Evolutionary conservation across 2,113 vertebrate species (phyloP).

Genomic region (Solea solea): DNA sequence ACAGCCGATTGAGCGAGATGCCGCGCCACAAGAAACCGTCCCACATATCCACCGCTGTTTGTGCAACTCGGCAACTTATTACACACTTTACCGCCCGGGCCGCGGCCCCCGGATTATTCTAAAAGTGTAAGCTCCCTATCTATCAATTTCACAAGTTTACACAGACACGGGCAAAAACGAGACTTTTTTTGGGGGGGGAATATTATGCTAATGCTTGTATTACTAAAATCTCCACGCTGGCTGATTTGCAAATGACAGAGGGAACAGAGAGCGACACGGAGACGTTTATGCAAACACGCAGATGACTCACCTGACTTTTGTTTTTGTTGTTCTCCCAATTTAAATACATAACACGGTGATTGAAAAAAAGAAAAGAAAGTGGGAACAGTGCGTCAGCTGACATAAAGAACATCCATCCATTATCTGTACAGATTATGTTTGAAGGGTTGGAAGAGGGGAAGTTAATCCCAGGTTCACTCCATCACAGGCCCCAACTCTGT

Average conservation of each 20-base stretch:
- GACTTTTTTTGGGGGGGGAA: not conserved
- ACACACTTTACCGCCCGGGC: not conserved
- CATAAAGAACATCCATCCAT: too few species aligned
- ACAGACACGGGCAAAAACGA: not conserved
- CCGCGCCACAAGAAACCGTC: not conserved
- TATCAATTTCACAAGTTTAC: not conserved
- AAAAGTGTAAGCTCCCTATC: not conserved
- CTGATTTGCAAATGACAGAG: not conserved
- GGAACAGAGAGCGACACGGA: not conserved
- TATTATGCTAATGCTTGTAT: not conserved
- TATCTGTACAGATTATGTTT: too few species aligned
- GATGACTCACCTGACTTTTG: not conserved
- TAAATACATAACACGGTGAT: too few species aligned
- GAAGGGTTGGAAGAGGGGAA: too few species aligned
- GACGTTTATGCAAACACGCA: not conserved
- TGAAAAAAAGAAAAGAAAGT: too few species aligned
- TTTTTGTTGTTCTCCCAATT: too few species aligned
- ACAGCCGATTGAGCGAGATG: constrained; percentile 15
- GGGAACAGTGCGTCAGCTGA: too few species aligned
- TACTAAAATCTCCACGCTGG: not conserved
- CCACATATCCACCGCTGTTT: not conserved
- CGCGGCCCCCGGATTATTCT: not conserved
- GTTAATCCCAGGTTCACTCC: too few species aligned
- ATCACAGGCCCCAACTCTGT: too few species aligned
- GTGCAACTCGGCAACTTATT: constrained; percentile 1